Evolutionary conservation across 1,140 invertebrate genomes (phyloP), one percentile per base, ranked within the genome.

Genomic region (Diuraphis noxia): DNA sequence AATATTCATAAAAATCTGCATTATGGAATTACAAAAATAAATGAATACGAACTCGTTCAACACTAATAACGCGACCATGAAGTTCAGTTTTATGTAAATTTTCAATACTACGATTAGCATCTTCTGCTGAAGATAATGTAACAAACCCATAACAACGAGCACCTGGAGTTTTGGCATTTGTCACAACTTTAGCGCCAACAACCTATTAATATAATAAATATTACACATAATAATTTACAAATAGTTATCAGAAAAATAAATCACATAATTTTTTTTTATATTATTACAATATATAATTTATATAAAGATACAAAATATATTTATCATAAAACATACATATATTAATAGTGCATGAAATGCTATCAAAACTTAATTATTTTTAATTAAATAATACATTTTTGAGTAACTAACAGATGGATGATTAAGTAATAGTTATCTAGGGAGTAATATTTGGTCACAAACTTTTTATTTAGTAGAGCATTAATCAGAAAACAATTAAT

Each of bases 111-210:
- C 97, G 97, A 34, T 96, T 96, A 13, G 98, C 98, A 94, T 99
- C 98, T 92, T 97, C 97, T 56, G 96, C 95, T 40, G 96, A 96
- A 3, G 96, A 96, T 97, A 99, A 98, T 0, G 98, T 98, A 7
- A 99, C 97, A 94, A 98, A 98, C 46, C 98, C 98, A 94, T 98
- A 99, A 94, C 98, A 99, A 88, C 97, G 96, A 36, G 97, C 96
- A 38, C 98, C 98, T 5, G 98, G 98, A 43, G 97, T 97, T 90
- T 96, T 95, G 3, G 98, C 97, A 94, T 98, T 99, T 3, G 98
- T 98, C 0, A 99, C 98, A n/a, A 99, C 97, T 95, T 99, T 99
- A 0, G 98, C 98, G 89, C 97, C 98, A 93, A 98, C 93, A n/a
- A 96, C 95, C 95, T 95, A 21, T 23, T 8, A 43, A 49, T 6